A percentile compares a stretch with the other conserved stretches of the same genome.
These are phyloP conservation scores for Porites evermanni DNA, from an alignment of 92 coral and sea anemone genomes.

Conservation along the genomic window DNA sequence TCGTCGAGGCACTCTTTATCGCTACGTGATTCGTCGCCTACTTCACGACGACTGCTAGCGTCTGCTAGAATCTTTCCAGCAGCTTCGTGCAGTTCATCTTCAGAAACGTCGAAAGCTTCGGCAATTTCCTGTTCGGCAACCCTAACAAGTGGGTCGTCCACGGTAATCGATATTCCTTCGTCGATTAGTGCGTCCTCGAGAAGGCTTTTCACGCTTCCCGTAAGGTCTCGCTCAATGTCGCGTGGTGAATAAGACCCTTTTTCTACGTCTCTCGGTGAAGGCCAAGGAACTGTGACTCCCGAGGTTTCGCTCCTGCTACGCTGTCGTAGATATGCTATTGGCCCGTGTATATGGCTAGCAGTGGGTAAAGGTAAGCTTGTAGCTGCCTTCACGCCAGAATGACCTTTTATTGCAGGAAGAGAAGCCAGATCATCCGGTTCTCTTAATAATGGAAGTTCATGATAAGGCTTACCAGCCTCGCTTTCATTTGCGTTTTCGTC, in stretches of 20 bases:
- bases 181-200: conserved; percentile 61
- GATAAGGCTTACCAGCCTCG: conserved; percentile 47
- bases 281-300: conserved; percentile 39
- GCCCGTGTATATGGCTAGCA: conserved; percentile 51
- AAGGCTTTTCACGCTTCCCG: conserved; percentile 68
- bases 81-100: conserved; percentile 87
- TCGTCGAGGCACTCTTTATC: conserved; percentile 55
- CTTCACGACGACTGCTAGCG: conserved; percentile 40
- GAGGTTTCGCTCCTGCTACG: conserved; percentile 82
- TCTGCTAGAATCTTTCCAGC: conserved; percentile 87
- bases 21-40: conserved; percentile 12
- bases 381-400: conserved; percentile 43
- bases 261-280: conserved; percentile 55
- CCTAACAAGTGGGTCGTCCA: conserved; percentile 91
- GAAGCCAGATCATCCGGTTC: conserved; percentile 21
- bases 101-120: conserved; percentile 95
- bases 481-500: conserved; percentile 76
- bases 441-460: conserved; percentile 5
- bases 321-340: conserved; percentile 65
- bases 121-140: conserved; percentile 97
- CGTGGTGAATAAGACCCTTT: conserved; percentile 27
- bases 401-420: not conserved
- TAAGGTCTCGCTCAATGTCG: conserved; percentile 70
- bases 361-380: conserved; percentile 69
- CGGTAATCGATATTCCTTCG: conserved; percentile 75